phyloP scores from a whole-genome alignment of 2,113 vertebrate species.

The Haliaeetus leucogaster region DNA sequence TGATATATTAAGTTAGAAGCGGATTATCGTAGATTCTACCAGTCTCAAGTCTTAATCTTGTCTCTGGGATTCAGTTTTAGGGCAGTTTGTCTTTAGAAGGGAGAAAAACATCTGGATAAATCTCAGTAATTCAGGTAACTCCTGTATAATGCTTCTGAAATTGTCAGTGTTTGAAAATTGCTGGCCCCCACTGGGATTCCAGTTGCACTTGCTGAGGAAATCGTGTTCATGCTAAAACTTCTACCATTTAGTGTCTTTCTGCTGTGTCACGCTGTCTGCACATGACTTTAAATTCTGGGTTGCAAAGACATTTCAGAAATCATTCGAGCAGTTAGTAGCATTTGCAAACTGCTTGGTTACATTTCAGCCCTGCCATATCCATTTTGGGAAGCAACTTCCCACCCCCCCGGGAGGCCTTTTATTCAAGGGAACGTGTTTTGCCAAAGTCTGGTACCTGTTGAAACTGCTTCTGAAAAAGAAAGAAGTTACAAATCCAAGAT shows the following conservation, averaged over 20 bases:
- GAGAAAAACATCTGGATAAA: background rate
- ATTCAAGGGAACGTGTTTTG: background rate
- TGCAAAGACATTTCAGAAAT: slow-evolving; percentile 21
- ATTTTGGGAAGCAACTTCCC: background rate
- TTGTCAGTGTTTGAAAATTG: background rate
- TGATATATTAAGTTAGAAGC: background rate
- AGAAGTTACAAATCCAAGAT: background rate
- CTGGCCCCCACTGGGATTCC: background rate
- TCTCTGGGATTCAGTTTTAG: background rate
- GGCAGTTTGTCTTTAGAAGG: background rate
- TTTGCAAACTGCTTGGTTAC: slow-evolving; percentile 4
- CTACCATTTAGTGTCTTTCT: background rate
- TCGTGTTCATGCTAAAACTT: background rate
- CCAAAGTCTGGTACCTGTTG: background rate
- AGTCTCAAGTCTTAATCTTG: background rate
- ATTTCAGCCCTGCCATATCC: background rate
- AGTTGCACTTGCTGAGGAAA: background rate
- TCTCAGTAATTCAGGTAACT: background rate
- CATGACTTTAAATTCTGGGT: background rate
- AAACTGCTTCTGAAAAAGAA: background rate
- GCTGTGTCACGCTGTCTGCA: background rate
- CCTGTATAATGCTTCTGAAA: background rate
- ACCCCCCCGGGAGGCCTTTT: background rate
- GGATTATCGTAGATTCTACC: background rate
- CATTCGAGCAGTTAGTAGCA: background rate